Evolutionary conservation across 2,888 invertebrate genomes (phyloP), one percentile per base, ranked within the genome.

Genomic region (Clepsis dumicolana): DNA sequence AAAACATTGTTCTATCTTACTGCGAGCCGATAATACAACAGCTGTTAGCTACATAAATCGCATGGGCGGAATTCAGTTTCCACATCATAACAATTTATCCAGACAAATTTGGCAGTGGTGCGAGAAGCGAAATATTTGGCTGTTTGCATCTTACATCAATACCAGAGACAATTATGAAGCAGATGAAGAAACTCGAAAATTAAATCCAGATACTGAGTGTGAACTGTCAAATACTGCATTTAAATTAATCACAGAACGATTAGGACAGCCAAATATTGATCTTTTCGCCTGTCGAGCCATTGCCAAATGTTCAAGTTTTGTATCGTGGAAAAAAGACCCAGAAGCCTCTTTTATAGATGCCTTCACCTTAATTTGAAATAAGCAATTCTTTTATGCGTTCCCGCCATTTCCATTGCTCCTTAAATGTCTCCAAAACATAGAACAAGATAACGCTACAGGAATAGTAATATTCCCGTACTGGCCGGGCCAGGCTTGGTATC

Each of bases 151-250:
- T n/a, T 44, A 44, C 5, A n/a, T 44, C 16, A 44, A 44, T 44
- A 44, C 41, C 7, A 48, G 18, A 21, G 48, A 48, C 18, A 48
- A 48, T 12, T 12, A 4, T 14, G n/a, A 14, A 12, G 67, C 67
- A 0, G 67, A 67, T 32, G 4, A 16, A 14, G 70, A 61, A 41
- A 65, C 70, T 3, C 16, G 65, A 2, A 57, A n/a, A 3, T 4
- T 57, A 2, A 50, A 71, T 16, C 32, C 62, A 1, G 68, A 68
- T 27, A 68, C 62, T 1, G 71, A 68, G 29, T 71, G 71, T 61
- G 56, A 62, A 38, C n/a, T n/a, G n/a, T n/a, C n/a, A n/a, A n/a
- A n/a, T n/a, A n/a, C n/a, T n/a, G n/a, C n/a, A n/a, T n/a, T n/a
- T n/a, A n/a, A n/a, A n/a, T n/a, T n/a, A n/a, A n/a, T n/a, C n/a